Evolutionary conservation across 2,797 vertebrate species (phyloP).

Genomic region (Pelodytes ibericus): DNA sequence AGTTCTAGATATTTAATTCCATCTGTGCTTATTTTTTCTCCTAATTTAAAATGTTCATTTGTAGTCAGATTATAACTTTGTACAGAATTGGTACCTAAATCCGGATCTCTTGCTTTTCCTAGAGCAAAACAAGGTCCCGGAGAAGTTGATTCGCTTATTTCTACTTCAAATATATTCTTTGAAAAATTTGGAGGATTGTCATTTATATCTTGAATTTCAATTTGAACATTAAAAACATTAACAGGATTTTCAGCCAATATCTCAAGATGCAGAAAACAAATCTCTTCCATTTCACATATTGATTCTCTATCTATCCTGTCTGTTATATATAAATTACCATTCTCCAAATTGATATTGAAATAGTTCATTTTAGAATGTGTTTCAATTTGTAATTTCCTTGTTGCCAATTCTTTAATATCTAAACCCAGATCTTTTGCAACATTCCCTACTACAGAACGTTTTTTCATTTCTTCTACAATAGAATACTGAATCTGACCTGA

Average conservation of each 20-base stretch:
- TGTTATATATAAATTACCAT: constrained; percentile 62
- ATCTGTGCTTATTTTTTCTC: constrained; percentile 64
- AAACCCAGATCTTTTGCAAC: constrained; percentile 61
- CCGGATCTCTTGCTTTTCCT: constrained; percentile 72
- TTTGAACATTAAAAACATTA: constrained; percentile 62
- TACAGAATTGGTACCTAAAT: constrained; percentile 73
- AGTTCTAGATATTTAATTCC: constrained; percentile 70
- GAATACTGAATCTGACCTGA: constrained; percentile 67
- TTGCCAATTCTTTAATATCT: constrained; percentile 61
- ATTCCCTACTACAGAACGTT: constrained; percentile 33
- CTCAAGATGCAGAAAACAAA: constrained; percentile 64
- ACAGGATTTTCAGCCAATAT: constrained; percentile 63
- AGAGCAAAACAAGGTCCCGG: constrained; percentile 69
- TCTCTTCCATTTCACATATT: constrained; percentile 59
- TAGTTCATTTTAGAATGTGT: constrained; percentile 62
- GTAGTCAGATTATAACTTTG: constrained; percentile 71
- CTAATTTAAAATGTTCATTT: constrained; percentile 71
- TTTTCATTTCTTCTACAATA: constrained; percentile 32
- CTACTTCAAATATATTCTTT: constrained; percentile 59
- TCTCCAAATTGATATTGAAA: constrained; percentile 69
- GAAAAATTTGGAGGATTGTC: constrained; percentile 68
- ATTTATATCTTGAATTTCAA: constrained; percentile 68
- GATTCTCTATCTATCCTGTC: constrained; percentile 67
- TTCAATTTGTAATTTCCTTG: constrained; percentile 63
- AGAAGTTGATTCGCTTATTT: constrained; percentile 67